These are phyloP conservation scores for Tipula lateralis DNA, from an alignment of 2,888 invertebrate genomes.

Conservation along the genomic window DNA sequence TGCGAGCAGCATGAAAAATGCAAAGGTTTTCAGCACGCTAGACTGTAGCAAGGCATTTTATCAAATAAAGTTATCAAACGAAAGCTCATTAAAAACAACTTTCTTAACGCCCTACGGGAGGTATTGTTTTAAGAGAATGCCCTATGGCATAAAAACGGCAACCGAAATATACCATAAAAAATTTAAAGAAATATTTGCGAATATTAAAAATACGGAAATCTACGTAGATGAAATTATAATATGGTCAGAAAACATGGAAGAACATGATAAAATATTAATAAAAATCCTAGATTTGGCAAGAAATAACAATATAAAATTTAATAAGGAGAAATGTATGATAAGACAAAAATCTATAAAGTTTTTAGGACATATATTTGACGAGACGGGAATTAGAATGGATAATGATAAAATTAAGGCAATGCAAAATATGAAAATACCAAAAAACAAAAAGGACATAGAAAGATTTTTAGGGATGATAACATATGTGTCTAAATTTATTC, in stretches of 20 bases:
- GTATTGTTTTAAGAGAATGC: no score
- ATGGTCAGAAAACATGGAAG: neutral
- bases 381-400: conserved; percentile 34
- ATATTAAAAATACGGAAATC: neutral
- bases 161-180: conserved; percentile 31
- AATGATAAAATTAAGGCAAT: conserved; percentile 37
- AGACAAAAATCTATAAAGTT: conserved; percentile 35
- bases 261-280: conserved; percentile 36
- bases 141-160: no score
- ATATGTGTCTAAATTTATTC: conserved; percentile 39
- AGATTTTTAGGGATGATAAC: no score
- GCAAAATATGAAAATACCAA: conserved; percentile 34
- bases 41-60: neutral
- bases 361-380: conserved; percentile 35
- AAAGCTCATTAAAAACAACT: conserved; percentile 20
- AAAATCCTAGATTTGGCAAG: conserved; percentile 33
- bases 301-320: conserved; percentile 36
- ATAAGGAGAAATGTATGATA: conserved; percentile 35
- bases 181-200: neutral
- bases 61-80: neutral
- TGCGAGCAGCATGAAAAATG: no score
- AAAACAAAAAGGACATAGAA: no score
- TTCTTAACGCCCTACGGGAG: conserved; percentile 33
- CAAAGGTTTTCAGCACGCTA: neutral
- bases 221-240: conserved; percentile 33